These are phyloP conservation scores for Ailuropoda melanoleuca DNA, from an alignment of 2,113 vertebrate genomes.

Conservation along the genomic window DNA sequence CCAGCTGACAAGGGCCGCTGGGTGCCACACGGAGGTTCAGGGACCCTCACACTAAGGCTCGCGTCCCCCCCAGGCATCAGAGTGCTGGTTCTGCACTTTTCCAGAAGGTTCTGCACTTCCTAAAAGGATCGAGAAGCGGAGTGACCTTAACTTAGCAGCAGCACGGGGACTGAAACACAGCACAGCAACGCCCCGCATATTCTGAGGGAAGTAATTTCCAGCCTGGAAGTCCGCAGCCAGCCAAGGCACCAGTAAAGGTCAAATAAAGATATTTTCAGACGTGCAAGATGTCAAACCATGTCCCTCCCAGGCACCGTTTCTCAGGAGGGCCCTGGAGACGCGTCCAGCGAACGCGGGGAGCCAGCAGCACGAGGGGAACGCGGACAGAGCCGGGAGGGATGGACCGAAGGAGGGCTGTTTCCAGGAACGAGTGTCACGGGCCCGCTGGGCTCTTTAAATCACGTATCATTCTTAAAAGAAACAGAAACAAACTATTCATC, in stretches of 20 bases:
- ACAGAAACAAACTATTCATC: not conserved
- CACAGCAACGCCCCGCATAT: not conserved
- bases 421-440: not conserved
- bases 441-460: not conserved
- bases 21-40: not conserved
- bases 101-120: not conserved
- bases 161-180: not conserved
- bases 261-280: conserved; percentile 12
- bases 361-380: not conserved
- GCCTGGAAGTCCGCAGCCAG: not conserved
- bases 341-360: not conserved
- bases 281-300: not conserved
- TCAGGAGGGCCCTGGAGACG: not conserved
- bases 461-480: not conserved
- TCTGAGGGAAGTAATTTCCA: not conserved
- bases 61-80: not conserved
- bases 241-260: not conserved
- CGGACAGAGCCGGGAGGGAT: not conserved
- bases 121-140: not conserved
- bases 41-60: not conserved
- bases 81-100: not conserved
- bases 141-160: not conserved
- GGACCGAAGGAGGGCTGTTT: not conserved
- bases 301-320: not conserved
- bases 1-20: not conserved